A percentile compares a stretch with the other conserved stretches of the same genome.
These are phyloP conservation scores for Prolemur simus DNA, from an alignment of 2,113 vertebrate genomes.

Conservation along the genomic window DNA sequence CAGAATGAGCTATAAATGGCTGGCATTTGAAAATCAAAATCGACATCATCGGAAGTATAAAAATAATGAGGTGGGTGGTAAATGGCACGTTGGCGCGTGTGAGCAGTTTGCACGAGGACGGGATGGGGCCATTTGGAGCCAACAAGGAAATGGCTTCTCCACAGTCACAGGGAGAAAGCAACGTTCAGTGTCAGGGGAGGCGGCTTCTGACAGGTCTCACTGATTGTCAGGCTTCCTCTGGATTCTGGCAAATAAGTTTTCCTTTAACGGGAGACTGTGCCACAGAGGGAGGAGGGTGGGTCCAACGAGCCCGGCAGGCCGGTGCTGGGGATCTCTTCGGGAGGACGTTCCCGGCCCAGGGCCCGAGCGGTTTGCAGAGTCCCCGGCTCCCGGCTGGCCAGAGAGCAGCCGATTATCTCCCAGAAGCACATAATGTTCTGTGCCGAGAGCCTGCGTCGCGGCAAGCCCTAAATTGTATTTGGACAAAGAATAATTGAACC, in stretches of 20 bases:
- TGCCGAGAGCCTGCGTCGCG: constrained; percentile 77
- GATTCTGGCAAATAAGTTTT: constrained; percentile 66
- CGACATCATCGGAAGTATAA: constrained; percentile 72
- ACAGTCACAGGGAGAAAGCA: constrained; percentile 60
- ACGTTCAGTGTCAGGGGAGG: constrained; percentile 38
- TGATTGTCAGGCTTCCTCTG: constrained; percentile 65
- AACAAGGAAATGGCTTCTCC: constrained; percentile 48
- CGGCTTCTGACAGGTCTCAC: constrained; percentile 63
- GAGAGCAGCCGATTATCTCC: constrained; percentile 83
- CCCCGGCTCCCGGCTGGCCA: constrained; percentile 79
- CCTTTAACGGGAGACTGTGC: constrained; percentile 54
- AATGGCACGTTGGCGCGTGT: not conserved
- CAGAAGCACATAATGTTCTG: constrained; percentile 82
- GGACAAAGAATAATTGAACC: constrained; percentile 91
- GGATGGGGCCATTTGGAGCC: constrained; percentile 42
- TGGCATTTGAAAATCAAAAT: constrained; percentile 76
- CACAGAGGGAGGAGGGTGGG: not conserved
- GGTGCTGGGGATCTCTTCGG: not conserved
- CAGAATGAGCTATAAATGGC: constrained; percentile 62
- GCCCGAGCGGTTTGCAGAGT: not conserved
- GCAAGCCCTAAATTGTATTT: constrained; percentile 87
- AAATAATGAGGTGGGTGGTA: constrained; percentile 72
- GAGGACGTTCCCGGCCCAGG: constrained; percentile 9
- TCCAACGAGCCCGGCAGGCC: not conserved
- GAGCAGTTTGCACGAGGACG: constrained; percentile 60